A percentile compares a stretch with the other conserved stretches of the same genome.
Evolutionary conservation across 2,797 vertebrate species (phyloP).

Genomic region (Strix occidentalis): DNA sequence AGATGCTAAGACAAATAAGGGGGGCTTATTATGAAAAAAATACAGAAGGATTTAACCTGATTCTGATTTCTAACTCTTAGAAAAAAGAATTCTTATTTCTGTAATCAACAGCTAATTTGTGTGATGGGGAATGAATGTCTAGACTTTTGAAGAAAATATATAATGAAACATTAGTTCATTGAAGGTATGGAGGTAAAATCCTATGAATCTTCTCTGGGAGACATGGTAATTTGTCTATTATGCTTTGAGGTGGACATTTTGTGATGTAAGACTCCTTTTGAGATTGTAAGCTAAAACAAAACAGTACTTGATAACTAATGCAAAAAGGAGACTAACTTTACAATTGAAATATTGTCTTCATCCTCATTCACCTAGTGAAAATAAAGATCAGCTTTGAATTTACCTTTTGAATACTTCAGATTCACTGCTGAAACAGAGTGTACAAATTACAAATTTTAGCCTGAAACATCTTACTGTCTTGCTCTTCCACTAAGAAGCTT

Average conservation of each 20-base stretch:
- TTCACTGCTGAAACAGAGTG: neutral
- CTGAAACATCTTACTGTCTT: neutral
- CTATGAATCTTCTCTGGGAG: neutral
- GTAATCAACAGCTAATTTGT: neutral
- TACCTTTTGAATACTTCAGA: neutral
- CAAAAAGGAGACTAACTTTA: neutral
- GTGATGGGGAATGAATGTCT: neutral
- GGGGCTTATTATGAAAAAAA: neutral
- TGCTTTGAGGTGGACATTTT: neutral
- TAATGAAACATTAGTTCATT: neutral
- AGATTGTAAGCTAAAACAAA: neutral
- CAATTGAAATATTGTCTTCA: neutral
- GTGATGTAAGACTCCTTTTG: neutral
- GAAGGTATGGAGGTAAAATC: neutral
- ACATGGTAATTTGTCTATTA: neutral
- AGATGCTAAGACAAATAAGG: neutral
- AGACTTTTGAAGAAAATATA: neutral
- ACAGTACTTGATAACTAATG: neutral
- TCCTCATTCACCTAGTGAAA: neutral
- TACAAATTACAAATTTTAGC: neutral
- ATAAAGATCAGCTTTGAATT: conserved; percentile 21
- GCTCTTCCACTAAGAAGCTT: neutral
- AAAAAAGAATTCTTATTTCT: neutral
- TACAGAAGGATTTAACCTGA: neutral
- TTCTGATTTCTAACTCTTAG: neutral